phyloP scores from a whole-genome alignment of 2,113 vertebrate species.

The Mus pahari region DNA sequence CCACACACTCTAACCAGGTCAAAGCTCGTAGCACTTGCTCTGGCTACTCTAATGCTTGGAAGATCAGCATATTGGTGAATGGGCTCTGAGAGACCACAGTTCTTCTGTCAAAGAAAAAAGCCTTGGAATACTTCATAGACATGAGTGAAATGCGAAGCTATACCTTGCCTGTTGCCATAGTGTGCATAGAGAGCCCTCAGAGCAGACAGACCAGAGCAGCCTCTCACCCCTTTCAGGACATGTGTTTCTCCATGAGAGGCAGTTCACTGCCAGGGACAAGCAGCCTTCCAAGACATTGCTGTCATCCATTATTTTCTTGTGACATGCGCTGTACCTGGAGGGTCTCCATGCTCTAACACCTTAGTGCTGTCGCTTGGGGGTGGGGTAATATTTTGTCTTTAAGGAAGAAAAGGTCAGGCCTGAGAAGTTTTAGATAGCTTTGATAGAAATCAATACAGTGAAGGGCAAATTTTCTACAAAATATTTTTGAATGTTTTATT shows the following conservation, averaged over 20 bases:
- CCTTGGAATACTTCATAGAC: not conserved
- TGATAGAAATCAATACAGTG: constrained; percentile 85
- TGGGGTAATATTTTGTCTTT: constrained; percentile 80
- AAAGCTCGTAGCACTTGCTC: not conserved
- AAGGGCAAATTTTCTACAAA: constrained; percentile 83
- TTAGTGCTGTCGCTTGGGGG: constrained; percentile 72
- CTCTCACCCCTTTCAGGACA: rapidly evolving
- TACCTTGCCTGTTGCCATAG: rapidly evolving
- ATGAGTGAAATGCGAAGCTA: rapidly evolving
- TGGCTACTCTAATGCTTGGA: not conserved
- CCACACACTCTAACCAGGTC: too few species aligned
- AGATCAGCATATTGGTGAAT: not conserved
- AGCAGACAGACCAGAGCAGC: rapidly evolving
- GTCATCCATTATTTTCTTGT: constrained; percentile 20
- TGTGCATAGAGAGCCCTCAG: rapidly evolving
- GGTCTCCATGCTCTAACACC: constrained; percentile 49
- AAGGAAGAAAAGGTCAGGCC: constrained; percentile 81
- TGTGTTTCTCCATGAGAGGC: rapidly evolving
- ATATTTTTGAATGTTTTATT: constrained; percentile 81
- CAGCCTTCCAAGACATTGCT: rapidly evolving
- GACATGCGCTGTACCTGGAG: not conserved
- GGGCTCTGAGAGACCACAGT: not conserved
- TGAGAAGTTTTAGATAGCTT: constrained; percentile 82
- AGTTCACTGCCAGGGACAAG: rapidly evolving
- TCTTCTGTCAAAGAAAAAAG: not conserved